Base-by-base conservation (phyloP, 2,113 vertebrate species). In the Hystrix cristata region DNA sequence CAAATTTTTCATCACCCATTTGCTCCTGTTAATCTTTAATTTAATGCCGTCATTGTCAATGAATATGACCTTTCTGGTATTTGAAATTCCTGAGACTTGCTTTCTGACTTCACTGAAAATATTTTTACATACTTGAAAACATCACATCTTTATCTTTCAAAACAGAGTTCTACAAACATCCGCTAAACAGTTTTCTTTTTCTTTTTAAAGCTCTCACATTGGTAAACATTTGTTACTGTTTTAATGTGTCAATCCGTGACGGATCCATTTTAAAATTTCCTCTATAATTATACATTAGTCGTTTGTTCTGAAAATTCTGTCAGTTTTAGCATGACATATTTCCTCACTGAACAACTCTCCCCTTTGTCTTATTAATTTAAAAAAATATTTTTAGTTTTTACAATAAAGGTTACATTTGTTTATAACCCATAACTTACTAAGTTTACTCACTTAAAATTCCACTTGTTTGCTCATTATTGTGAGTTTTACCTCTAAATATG, bases 371-470 rank as follows among this genome's bases (percentile, higher is more conserved):
- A 90, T 95, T 95, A 97, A 94, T 86, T 96, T 60, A 88, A 95
- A 92, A 91, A 88, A 25, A 38, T 90, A 96, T 91, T 95, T 95
- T 94, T 95, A 93, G 82, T 65, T 95, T 93, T 74, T 86, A 95
- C 87, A 93, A 82, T 94, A 93, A 97, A 97, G 84, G 94, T 91
- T 95, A 92, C 83, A 91, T 59, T 97, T 97, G 91, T 95, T 95
- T 91, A 95, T 91, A 95, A 96, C 93, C 51, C 90, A 87, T 82
- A 90, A 80, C 25, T 87, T 95, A 92, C 95, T 95, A 97, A 95
- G 74, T 93, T 81, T 89, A 89, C n/a, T 90, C 18, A 91, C 79
- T 88, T 69, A 23, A 43, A 90, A 88, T 65, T 72, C 34, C 19
- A 91, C 90, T 93, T 96, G 25, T 67, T 10, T 93, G 60, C 53